Percentiles rank a stretch among this genome's conserved stretches.
phyloP scores from a whole-genome alignment of 2,888 invertebrate species.

The Orthosia gracilis region DNA sequence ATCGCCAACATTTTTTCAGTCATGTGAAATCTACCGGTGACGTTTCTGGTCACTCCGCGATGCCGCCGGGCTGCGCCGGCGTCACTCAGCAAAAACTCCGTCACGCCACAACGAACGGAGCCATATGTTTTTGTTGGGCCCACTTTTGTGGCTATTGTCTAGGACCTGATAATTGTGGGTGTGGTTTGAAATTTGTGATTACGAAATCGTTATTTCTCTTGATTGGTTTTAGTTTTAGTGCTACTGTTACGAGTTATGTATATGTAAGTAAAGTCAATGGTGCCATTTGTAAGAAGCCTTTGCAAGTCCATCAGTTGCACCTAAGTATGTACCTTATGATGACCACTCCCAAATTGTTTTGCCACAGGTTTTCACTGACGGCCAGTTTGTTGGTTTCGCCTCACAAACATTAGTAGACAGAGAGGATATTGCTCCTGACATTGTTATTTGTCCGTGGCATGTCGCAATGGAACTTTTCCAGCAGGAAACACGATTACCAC shows the following conservation, averaged over 20 bases:
- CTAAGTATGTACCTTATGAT: background rate
- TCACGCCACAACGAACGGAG: constrained; percentile 48
- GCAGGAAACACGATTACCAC: constrained; percentile 52
- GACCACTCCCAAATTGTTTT: too few species aligned
- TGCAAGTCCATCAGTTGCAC: background rate
- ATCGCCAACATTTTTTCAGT: constrained; percentile 14
- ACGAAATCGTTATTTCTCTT: background rate
- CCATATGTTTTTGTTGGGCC: constrained; percentile 42
- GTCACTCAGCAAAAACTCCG: constrained; percentile 45
- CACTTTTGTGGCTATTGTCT: constrained; percentile 49
- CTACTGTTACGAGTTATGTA: background rate
- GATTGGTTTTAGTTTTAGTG: too few species aligned
- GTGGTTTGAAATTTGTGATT: background rate
- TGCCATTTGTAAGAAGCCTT: background rate
- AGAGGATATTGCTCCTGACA: background rate
- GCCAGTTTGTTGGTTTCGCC: background rate
- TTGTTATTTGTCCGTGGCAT: constrained; percentile 10
- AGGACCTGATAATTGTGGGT: constrained; percentile 32
- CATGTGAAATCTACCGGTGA: background rate
- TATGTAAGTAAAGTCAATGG: background rate
- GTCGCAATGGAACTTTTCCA: constrained; percentile 33
- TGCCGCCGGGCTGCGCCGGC: constrained; percentile 21
- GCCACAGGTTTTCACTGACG: too few species aligned
- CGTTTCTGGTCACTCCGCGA: constrained; percentile 8
- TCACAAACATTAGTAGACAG: background rate